Evolutionary conservation across 2,113 vertebrate genomes (phyloP).

Genomic region (Hiodon tergisus): DNA sequence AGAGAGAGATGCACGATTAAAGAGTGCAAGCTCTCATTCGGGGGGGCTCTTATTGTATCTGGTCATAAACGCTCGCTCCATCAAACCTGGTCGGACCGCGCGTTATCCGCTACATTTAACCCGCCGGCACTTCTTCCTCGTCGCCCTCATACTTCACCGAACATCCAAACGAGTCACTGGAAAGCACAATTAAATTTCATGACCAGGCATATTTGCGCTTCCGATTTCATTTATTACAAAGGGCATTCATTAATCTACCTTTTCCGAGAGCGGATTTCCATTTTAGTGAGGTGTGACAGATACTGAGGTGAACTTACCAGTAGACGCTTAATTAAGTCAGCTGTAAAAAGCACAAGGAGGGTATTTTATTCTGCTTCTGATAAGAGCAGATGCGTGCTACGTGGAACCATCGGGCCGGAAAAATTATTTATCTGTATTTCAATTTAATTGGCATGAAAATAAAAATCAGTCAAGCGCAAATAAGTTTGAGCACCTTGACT

Average conservation of each 20-base stretch:
- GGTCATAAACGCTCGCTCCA: slow-evolving; percentile 82
- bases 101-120: slow-evolving; percentile 77
- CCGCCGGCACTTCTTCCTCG: slow-evolving; percentile 47
- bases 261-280: slow-evolving; percentile 64
- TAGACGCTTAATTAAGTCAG: slow-evolving; percentile 80
- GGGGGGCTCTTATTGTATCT: slow-evolving; percentile 61
- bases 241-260: slow-evolving; percentile 73
- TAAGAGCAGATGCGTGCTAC: slow-evolving; percentile 53
- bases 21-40: slow-evolving; percentile 58
- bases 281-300: slow-evolving; percentile 74
- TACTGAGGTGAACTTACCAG: slow-evolving; percentile 70
- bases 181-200: slow-evolving; percentile 80
- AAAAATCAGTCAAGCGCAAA: slow-evolving; percentile 10
- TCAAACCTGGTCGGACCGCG: slow-evolving; percentile 75
- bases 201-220: slow-evolving; percentile 77
- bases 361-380: slow-evolving; percentile 43
- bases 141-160: slow-evolving; percentile 42
- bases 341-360: slow-evolving; percentile 59
- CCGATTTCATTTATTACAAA: slow-evolving; percentile 79
- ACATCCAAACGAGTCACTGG: slow-evolving; percentile 68
- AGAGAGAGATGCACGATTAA: background rate
- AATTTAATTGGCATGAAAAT: slow-evolving; percentile 32
- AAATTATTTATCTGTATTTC: slow-evolving; percentile 30
- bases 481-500: background rate
- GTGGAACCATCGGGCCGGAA: slow-evolving; percentile 31